These are phyloP conservation scores for Pangasius mekongensis DNA, from an alignment of 2,797 vertebrate genomes.

Conservation along the genomic window DNA sequence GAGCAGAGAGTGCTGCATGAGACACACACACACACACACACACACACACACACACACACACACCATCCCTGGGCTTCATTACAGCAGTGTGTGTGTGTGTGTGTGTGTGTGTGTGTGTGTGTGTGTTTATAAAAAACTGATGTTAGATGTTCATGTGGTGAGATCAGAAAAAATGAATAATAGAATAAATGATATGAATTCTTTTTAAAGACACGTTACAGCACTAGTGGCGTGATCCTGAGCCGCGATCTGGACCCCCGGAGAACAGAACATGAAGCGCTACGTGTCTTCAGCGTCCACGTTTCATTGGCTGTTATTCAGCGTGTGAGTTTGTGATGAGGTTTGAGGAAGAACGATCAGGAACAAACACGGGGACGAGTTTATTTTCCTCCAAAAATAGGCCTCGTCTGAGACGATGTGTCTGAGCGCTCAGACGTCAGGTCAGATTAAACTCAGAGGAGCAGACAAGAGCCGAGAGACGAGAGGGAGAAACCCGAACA, in stretches of 20 bases:
- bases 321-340: neutral
- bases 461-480: neutral
- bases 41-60: neutral
- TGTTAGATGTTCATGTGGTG: neutral
- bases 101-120: too few relatives aligned
- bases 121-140: too few relatives aligned
- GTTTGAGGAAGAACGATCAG: neutral
- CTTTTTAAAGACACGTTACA: neutral
- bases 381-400: conserved; percentile 11
- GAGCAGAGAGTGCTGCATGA: neutral
- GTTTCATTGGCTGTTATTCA: neutral
- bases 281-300: neutral
- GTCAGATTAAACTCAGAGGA: conserved; percentile 24
- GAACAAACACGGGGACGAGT: neutral
- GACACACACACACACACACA: neutral
- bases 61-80: too few relatives aligned
- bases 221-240: neutral
- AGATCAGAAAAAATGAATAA: neutral
- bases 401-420: neutral
- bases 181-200: neutral
- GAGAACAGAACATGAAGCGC: neutral
- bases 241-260: neutral
- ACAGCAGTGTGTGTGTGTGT: too few relatives aligned
- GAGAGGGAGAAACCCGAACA: neutral
- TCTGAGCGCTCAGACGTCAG: conserved; percentile 2